phyloP scores from a whole-genome alignment of 1,140 invertebrate genomes.

The Bombus superbus region DNA sequence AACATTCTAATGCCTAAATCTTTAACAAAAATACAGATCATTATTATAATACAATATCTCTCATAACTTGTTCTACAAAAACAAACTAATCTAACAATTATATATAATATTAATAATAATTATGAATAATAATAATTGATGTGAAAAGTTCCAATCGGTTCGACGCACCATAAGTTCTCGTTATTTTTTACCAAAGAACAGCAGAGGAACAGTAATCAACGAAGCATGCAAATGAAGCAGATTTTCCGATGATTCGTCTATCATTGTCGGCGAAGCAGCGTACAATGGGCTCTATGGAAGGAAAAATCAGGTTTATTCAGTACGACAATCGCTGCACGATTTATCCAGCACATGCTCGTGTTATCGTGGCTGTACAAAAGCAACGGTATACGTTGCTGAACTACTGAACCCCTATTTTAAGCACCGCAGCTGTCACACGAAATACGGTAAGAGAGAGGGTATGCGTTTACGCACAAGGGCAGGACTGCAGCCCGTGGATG shows the following conservation, averaged over 20 bases:
- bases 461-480: constrained; percentile 49
- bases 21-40: too few relatives aligned
- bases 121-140: not conserved
- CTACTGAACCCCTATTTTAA: constrained; percentile 65
- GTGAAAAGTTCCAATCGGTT: not conserved
- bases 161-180: not conserved
- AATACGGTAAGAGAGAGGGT: constrained; percentile 3
- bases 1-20: not conserved
- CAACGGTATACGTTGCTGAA: constrained; percentile 29
- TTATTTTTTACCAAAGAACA: not conserved
- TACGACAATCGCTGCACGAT: constrained; percentile 42
- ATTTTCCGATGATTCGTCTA: constrained; percentile 25
- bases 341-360: constrained; percentile 38
- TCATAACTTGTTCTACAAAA: too few relatives aligned
- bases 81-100: too few relatives aligned
- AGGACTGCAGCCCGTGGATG: constrained; percentile 17
- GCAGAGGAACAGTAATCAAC: not conserved
- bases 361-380: constrained; percentile 40
- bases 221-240: not conserved
- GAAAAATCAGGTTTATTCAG: constrained; percentile 49
- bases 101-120: too few relatives aligned
- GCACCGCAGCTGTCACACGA: constrained; percentile 59
- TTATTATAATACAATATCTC: too few relatives aligned
- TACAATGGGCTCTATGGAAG: constrained; percentile 11
- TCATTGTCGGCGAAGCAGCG: too few relatives aligned